phyloP scores from a whole-genome alignment of 2,888 invertebrate species.

The Adineta ricciae region DNA sequence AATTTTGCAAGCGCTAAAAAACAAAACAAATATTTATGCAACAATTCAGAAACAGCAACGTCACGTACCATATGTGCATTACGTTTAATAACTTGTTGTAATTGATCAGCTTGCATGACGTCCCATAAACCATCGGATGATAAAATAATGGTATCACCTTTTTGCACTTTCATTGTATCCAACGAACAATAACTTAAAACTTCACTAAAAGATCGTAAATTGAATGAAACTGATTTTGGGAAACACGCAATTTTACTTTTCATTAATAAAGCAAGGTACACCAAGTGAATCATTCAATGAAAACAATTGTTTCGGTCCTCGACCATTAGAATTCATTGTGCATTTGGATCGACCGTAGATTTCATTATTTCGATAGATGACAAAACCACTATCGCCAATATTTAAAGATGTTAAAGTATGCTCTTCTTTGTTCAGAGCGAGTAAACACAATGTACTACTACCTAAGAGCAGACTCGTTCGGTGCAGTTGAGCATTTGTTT shows the following conservation, averaged over 20 bases:
- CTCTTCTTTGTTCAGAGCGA: constrained; percentile 24
- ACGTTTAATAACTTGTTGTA: constrained; percentile 26
- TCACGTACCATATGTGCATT: background rate
- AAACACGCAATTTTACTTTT: background rate
- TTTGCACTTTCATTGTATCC: constrained; percentile 1
- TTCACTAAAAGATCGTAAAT: background rate
- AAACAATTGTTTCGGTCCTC: constrained; percentile 32
- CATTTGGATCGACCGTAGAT: constrained; percentile 23
- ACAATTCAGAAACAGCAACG: too few relatives aligned
- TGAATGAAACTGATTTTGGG: background rate
- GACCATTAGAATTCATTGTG: constrained; percentile 24
- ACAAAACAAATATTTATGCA: background rate
- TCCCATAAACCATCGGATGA: constrained; percentile 33
- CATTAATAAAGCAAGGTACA: background rate
- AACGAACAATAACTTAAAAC: constrained; percentile 21
- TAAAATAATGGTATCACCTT: constrained; percentile 31
- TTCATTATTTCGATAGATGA: constrained; percentile 22
- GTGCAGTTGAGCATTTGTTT: too few relatives aligned
- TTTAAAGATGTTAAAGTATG: constrained; percentile 30
- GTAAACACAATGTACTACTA: constrained; percentile 33
- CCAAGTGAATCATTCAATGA: background rate
- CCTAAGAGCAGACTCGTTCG: too few relatives aligned
- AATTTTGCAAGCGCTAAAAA: constrained; percentile 22
- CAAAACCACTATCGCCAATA: constrained; percentile 33
- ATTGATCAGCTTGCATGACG: constrained; percentile 15